Conservation (phyloP, 2,797 vertebrate species). For the Acropternis orthonyx region DNA sequence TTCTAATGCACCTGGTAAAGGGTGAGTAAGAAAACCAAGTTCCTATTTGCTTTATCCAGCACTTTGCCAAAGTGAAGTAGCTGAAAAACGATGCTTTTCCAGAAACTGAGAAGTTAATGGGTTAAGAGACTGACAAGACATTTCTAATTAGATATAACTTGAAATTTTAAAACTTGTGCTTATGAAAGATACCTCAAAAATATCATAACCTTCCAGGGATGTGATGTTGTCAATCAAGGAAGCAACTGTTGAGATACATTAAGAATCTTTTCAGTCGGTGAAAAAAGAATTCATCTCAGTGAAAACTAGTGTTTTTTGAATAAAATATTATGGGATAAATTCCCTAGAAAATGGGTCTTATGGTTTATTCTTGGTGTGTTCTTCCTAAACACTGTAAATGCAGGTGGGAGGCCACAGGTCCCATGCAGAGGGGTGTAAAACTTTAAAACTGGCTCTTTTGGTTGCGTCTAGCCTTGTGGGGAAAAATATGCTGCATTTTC, state of each 20-base stretch:
- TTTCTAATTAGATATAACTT: background rate
- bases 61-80: background rate
- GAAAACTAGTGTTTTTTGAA: background rate
- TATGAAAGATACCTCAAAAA: background rate
- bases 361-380: background rate
- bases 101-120: background rate
- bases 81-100: background rate
- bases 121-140: background rate
- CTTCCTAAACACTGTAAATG: background rate
- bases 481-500: accelerated
- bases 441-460: background rate
- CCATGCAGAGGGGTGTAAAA: background rate
- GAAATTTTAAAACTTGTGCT: background rate
- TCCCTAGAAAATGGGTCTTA: background rate
- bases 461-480: too few species aligned
- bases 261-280: background rate
- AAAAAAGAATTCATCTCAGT: background rate
- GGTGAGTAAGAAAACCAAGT: background rate
- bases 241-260: background rate
- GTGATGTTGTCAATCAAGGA: background rate
- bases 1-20: background rate
- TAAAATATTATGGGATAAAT: background rate
- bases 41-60: background rate
- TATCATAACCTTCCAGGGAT: background rate
- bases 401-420: background rate